Percentiles rank a stretch among this genome's conserved stretches.
Evolutionary conservation across 2,888 invertebrate species (phyloP).

Genomic region (Nowickia ferox): DNA sequence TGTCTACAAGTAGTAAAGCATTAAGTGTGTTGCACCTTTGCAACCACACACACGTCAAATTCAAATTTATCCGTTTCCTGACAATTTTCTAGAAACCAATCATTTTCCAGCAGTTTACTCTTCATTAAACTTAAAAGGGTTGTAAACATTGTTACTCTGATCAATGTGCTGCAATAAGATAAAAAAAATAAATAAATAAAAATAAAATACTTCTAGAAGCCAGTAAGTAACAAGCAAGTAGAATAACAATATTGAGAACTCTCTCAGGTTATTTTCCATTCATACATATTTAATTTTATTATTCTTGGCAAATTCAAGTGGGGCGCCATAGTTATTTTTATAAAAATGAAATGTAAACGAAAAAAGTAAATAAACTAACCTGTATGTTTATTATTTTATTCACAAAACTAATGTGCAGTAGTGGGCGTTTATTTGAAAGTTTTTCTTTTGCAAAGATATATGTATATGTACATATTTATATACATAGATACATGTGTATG

Average conservation of each 20-base stretch:
- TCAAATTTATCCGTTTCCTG: conserved; percentile 58
- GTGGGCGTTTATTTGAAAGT: conserved; percentile 55
- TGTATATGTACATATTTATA: background rate
- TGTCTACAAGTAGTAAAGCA: background rate
- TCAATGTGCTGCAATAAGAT: conserved; percentile 32
- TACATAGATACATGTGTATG: background rate
- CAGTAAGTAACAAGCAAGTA: background rate
- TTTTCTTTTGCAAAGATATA: conserved; percentile 23
- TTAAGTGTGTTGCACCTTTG: conserved; percentile 23
- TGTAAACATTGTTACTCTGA: conserved; percentile 47
- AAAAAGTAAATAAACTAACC: background rate
- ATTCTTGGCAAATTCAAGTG: conserved; percentile 5
- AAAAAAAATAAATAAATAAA: conserved; percentile 6
- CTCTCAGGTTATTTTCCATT: background rate
- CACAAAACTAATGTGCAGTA: background rate
- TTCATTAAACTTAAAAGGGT: conserved; percentile 69
- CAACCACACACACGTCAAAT: background rate
- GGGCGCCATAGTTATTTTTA: conserved; percentile 49
- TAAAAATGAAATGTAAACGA: background rate
- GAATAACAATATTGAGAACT: conserved; percentile 7
- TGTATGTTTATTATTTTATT: background rate
- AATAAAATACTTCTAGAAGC: conserved; percentile 4
- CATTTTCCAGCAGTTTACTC: conserved; percentile 65
- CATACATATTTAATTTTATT: conserved; percentile 3
- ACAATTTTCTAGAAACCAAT: conserved; percentile 55